Evolutionary conservation across 2,113 vertebrate species (phyloP).

Genomic region (Ceratotherium simum): DNA sequence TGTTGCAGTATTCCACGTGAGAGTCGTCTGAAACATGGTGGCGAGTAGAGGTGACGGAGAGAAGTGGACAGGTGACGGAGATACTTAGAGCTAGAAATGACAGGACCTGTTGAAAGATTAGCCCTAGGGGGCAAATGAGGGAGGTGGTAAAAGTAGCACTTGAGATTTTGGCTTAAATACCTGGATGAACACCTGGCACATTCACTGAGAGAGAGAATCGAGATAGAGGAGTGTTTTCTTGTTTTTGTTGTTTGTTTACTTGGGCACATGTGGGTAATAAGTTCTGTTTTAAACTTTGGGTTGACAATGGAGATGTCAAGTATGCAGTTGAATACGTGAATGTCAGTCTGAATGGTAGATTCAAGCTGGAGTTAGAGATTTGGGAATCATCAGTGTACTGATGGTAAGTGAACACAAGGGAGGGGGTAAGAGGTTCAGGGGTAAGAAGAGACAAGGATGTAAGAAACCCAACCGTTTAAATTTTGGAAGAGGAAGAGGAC

Average conservation of each 20-base stretch:
- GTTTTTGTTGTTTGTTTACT: neutral
- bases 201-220: neutral
- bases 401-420: neutral
- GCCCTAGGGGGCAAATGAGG: neutral
- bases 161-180: neutral
- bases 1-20: neutral
- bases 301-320: neutral
- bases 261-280: neutral
- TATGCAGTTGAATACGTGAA: neutral
- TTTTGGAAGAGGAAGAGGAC: neutral
- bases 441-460: neutral
- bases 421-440: neutral
- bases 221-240: neutral
- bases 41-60: neutral
- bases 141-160: neutral
- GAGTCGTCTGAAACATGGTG: neutral
- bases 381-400: neutral
- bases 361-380: neutral
- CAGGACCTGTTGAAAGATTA: neutral
- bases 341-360: neutral
- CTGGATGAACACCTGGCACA: neutral
- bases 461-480: neutral
- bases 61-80: neutral
- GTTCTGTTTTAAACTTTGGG: neutral
- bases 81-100: neutral